Evolutionary conservation across 1,140 invertebrate genomes (phyloP), one percentile per base, ranked within the genome.

Genomic region (Tetragnatha versicolor): DNA sequence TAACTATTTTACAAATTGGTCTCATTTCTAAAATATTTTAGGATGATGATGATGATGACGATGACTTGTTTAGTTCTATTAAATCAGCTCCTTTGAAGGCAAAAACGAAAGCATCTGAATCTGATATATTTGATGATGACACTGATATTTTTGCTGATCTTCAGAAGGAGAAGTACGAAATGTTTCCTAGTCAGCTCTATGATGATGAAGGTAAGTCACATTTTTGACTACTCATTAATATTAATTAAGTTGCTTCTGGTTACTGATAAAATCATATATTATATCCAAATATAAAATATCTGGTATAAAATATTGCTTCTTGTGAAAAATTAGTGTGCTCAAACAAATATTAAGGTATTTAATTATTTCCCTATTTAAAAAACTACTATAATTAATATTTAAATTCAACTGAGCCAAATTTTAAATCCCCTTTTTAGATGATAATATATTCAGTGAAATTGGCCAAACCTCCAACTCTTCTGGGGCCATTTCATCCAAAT

Each of bases 91-190:
- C 39, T 29, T n/a, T 53, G 14, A 65, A 65, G 42, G 14, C 60
- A 10, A 51, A 76, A 53, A 5, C 20, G 53, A 61, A 76, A 4
- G 29, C 10, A 2, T 14, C 55, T 25, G 73, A 76, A 12, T 27
- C 25, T 65, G 73, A 76, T n/a, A 53, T 76, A 66, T 75, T 75
- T 75, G 60, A 31, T 5, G 73, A 76, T 53, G 73, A 76, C 1
- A 27, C 73, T 39, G 73, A 76, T 29, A 76, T 76, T 20, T 76
- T 76, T 76, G 60, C 73, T 51, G 73, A 76, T 31, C n/a, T 76
- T 22, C 58, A 27, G 20, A 76, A 76, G 42, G 73, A 76, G 22
- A 76, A 76, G 66, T 76, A 76, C 42, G 73, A 76, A 42, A 65
- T 76, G 61, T 76, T 76, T 39, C 73, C 73, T 1, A 76, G 35